phyloP scores from a whole-genome alignment of 2,113 vertebrate genomes.

The Poeciliopsis prolifica region DNA sequence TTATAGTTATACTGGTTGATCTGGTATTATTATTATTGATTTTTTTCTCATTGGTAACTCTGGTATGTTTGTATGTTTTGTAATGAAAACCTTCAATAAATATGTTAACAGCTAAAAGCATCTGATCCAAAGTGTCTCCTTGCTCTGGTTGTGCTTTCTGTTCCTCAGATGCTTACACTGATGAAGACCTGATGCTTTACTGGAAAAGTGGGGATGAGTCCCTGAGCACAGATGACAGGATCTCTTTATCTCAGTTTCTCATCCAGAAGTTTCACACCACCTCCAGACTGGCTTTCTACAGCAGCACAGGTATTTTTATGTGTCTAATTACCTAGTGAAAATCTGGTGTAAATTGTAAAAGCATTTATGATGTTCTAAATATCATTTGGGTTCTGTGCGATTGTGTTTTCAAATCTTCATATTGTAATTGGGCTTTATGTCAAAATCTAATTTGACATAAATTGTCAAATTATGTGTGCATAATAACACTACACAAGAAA shows the following conservation, averaged over 20 bases:
- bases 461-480: too few relatives aligned
- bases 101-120: neutral
- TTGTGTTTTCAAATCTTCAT: neutral
- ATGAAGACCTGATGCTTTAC: slow-evolving; percentile 96
- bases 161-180: slow-evolving; percentile 92
- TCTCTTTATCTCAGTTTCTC: slow-evolving; percentile 95
- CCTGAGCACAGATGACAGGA: slow-evolving; percentile 91
- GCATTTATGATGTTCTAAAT: too few relatives aligned
- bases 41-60: too few relatives aligned
- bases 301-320: slow-evolving; percentile 86
- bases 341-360: too few relatives aligned
- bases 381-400: too few relatives aligned
- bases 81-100: too few relatives aligned
- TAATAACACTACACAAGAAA: neutral
- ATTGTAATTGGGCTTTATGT: too few relatives aligned
- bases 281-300: slow-evolving; percentile 95
- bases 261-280: slow-evolving; percentile 97
- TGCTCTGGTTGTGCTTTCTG: slow-evolving; percentile 2
- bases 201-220: slow-evolving; percentile 96
- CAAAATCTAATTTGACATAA: neutral
- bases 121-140: neutral
- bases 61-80: too few relatives aligned
- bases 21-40: too few relatives aligned
- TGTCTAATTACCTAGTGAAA: neutral
- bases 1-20: too few relatives aligned